phyloP scores from a whole-genome alignment of 1,140 invertebrate genomes.

The Aleiodes sp. region DNA sequence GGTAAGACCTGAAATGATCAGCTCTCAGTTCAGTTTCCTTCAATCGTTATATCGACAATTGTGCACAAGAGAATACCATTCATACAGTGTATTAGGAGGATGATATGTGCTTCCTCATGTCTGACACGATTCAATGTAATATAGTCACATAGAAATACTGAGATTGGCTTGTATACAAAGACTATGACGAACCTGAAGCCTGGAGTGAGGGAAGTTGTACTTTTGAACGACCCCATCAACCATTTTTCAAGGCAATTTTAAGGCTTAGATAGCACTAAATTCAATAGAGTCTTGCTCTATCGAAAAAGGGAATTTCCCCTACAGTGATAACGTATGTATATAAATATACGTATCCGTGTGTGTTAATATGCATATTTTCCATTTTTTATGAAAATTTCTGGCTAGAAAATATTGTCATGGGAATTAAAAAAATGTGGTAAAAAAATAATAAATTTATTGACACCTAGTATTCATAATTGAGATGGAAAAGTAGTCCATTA shows the following conservation, averaged over 20 bases:
- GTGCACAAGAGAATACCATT: neutral
- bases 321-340: too few species aligned
- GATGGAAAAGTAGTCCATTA: too few species aligned
- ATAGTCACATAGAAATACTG: neutral
- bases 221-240: constrained; percentile 8
- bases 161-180: constrained; percentile 6
- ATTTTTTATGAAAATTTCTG: too few species aligned
- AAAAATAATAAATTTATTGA: too few species aligned
- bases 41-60: neutral
- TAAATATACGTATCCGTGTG: too few species aligned
- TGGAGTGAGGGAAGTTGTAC: constrained; percentile 3
- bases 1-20: too few species aligned
- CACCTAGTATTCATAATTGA: too few species aligned
- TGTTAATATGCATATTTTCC: too few species aligned
- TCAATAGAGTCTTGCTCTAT: neutral
- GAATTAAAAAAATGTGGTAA: too few species aligned
- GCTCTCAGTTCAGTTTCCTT: neutral
- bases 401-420: too few species aligned
- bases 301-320: too few species aligned
- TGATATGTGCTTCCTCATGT: neutral
- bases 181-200: neutral
- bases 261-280: constrained; percentile 4
- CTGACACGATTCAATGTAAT: neutral
- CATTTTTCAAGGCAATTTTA: constrained; percentile 21
- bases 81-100: neutral